Evolutionary conservation across 2,113 vertebrate species (phyloP).

Genomic region (Condylura cristata): DNA sequence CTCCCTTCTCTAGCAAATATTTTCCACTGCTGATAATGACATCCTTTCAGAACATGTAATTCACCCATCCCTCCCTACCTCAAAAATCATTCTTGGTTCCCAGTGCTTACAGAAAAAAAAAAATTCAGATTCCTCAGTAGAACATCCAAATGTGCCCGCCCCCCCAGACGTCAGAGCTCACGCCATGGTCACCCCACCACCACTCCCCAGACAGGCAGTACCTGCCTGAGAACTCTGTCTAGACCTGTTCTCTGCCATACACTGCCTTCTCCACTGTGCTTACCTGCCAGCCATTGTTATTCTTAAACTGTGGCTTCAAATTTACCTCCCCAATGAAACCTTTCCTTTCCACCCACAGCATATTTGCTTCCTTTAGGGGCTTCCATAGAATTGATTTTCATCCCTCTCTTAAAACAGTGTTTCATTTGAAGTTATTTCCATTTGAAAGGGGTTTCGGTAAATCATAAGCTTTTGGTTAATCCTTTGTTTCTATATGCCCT

Average conservation of each 20-base stretch:
- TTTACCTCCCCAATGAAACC: background rate
- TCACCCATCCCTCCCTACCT: background rate
- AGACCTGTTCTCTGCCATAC: background rate
- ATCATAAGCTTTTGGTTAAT: background rate
- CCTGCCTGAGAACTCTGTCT: background rate
- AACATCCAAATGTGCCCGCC: background rate
- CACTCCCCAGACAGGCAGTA: background rate
- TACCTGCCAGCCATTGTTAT: background rate
- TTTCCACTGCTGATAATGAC: background rate
- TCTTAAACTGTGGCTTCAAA: background rate
- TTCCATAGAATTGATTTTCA: background rate
- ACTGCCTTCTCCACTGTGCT: background rate
- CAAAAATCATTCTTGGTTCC: background rate
- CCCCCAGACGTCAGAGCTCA: background rate
- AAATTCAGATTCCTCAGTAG: background rate
- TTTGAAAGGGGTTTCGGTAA: background rate
- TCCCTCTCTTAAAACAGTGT: background rate
- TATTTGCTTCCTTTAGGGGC: background rate
- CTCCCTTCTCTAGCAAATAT: background rate
- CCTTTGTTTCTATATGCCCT: background rate
- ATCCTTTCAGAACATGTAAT: background rate
- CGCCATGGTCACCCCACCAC: fast-evolving
- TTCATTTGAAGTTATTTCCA: background rate
- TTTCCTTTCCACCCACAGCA: background rate
- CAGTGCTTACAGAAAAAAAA: background rate